phyloP scores from a whole-genome alignment of 2,113 vertebrate species.

The Dipodomys spectabilis region DNA sequence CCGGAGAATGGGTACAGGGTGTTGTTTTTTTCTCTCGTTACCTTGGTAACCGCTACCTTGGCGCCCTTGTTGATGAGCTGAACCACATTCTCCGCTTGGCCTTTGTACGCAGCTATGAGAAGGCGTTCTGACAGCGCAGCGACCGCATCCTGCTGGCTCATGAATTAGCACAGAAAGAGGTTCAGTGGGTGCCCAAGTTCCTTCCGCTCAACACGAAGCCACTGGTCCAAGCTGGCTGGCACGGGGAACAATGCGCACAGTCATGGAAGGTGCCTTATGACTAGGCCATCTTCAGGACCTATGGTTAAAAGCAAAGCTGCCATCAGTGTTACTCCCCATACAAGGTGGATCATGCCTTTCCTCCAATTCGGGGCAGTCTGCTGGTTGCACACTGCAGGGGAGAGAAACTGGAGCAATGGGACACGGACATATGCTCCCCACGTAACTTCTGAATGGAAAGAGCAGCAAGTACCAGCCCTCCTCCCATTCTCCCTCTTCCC shows the following conservation, averaged over 20 bases:
- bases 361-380: not conserved
- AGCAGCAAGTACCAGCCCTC: not conserved
- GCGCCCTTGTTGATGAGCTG: slow-evolving; percentile 99
- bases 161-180: slow-evolving; percentile 92
- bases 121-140: slow-evolving; percentile 98
- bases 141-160: slow-evolving; percentile 99
- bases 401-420: not conserved
- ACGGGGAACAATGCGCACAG: slow-evolving; percentile 66
- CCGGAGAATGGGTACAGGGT: slow-evolving; percentile 76
- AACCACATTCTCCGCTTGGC: slow-evolving; percentile 98
- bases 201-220: slow-evolving; percentile 80
- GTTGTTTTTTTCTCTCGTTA: slow-evolving; percentile 86
- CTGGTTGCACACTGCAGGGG: not conserved
- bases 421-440: not conserved
- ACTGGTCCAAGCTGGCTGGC: slow-evolving; percentile 78
- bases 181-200: slow-evolving; percentile 78
- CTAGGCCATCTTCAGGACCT: slow-evolving; percentile 90
- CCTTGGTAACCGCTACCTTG: slow-evolving; percentile 98
- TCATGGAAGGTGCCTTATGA: slow-evolving; percentile 68
- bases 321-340: slow-evolving; percentile 71
- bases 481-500: too few relatives aligned
- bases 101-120: slow-evolving; percentile 97
- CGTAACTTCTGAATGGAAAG: not conserved
- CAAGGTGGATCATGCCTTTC: not conserved
- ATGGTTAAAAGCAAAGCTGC: slow-evolving; percentile 81